Evolutionary conservation across 2,113 vertebrate genomes (phyloP).

Genomic region (Sapayoa aenigma): DNA sequence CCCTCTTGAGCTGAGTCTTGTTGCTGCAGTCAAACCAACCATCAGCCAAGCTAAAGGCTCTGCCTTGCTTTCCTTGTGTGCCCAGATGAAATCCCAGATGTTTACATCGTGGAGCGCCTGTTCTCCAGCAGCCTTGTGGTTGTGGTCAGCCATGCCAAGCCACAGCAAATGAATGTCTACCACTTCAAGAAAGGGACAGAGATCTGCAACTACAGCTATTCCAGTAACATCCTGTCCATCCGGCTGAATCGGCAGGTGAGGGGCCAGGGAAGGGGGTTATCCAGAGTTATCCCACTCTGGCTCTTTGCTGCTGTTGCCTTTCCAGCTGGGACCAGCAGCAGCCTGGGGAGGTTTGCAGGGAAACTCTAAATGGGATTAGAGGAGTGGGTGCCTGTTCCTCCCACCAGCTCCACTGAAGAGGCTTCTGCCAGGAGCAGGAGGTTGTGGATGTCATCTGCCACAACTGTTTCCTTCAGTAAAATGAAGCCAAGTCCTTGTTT

Average conservation of each 20-base stretch:
- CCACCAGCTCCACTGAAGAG: neutral
- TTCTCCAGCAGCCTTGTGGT: conserved; percentile 97
- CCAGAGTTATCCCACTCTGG: neutral
- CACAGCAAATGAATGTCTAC: conserved; percentile 94
- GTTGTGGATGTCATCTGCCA: neutral
- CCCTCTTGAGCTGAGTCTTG: neutral
- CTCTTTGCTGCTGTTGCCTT: neutral
- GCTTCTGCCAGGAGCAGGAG: neutral
- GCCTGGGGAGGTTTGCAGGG: neutral
- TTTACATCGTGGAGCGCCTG: conserved; percentile 93
- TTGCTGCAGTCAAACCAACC: neutral
- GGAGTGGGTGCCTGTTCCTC: neutral
- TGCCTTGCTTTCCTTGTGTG: neutral
- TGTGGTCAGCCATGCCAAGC: conserved; percentile 85
- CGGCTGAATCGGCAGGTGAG: conserved; percentile 90
- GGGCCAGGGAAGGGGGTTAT: neutral
- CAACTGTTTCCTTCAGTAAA: neutral
- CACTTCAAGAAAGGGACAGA: conserved; percentile 98
- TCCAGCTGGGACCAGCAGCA: neutral
- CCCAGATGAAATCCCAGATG: conserved; percentile 85
- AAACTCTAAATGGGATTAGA: neutral
- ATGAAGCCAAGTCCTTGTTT: neutral
- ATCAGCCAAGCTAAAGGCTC: neutral
- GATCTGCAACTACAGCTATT: conserved; percentile 97
- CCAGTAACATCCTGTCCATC: conserved; percentile 86